Percentiles rank a stretch among this genome's conserved stretches.
Conservation (phyloP, 2,888 invertebrate genomes). For the Drosophila colorata region DNA sequence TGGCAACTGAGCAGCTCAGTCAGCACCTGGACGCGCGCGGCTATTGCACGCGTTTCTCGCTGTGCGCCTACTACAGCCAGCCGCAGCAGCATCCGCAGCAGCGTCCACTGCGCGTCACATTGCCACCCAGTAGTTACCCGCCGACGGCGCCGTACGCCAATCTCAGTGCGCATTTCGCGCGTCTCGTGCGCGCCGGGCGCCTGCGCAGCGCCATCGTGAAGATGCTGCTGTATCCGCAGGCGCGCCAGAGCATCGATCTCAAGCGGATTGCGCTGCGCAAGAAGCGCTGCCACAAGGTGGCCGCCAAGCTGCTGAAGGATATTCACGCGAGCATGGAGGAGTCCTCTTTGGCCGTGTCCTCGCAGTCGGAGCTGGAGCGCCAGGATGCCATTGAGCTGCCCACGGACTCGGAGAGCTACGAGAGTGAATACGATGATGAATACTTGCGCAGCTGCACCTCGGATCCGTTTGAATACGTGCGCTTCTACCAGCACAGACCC, state of each 20-base stretch:
- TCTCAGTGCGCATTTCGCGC: slow-evolving; percentile 91
- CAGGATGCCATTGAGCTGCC: slow-evolving; percentile 87
- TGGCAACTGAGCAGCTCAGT: slow-evolving; percentile 66
- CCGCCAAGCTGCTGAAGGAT: slow-evolving; percentile 84
- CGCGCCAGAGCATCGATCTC: slow-evolving; percentile 86
- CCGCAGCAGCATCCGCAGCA: slow-evolving; percentile 11
- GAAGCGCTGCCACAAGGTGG: slow-evolving; percentile 83
- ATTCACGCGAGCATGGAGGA: slow-evolving; percentile 68
- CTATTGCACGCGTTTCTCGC: slow-evolving; percentile 87
- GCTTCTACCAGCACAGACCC: slow-evolving; percentile 87
- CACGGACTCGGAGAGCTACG: slow-evolving; percentile 85
- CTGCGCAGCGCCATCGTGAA: slow-evolving; percentile 91
- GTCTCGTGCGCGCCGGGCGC: slow-evolving; percentile 90
- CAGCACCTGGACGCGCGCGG: slow-evolving; percentile 86
- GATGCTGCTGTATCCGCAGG: slow-evolving; percentile 89
- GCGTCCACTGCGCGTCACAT: slow-evolving; percentile 84
- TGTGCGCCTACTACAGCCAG: slow-evolving; percentile 85
- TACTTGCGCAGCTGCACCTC: slow-evolving; percentile 85
- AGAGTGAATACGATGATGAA: slow-evolving; percentile 77
- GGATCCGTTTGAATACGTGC: slow-evolving; percentile 89
- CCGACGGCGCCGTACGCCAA: slow-evolving; percentile 92
- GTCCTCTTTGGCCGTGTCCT: slow-evolving; percentile 22
- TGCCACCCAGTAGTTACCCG: slow-evolving; percentile 91
- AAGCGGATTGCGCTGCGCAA: slow-evolving; percentile 86
- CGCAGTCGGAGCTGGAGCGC: slow-evolving; percentile 85